Evolutionary conservation across 1,140 invertebrate genomes (phyloP).

Genomic region (Caligus rogercresseyi): DNA sequence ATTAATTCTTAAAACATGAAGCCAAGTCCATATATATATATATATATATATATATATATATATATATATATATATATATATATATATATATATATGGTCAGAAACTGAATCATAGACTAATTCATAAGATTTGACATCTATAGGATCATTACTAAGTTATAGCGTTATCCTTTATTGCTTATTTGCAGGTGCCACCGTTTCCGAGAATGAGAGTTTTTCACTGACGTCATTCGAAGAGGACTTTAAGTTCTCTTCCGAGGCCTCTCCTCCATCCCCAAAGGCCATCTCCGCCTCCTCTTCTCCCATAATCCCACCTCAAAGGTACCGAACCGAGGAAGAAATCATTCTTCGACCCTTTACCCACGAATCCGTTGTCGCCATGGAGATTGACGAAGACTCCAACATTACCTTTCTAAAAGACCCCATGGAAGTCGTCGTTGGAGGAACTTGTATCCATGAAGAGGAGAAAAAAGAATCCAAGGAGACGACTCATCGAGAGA

Average conservation of each 20-base stretch:
- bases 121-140: too few relatives aligned
- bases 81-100: too few relatives aligned
- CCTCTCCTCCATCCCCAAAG: background rate
- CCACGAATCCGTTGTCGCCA: background rate
- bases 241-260: background rate
- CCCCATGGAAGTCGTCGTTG: too few relatives aligned
- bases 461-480: background rate
- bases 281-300: constrained; percentile 22
- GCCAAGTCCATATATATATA: too few relatives aligned
- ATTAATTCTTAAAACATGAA: too few relatives aligned
- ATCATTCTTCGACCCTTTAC: background rate
- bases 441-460: background rate
- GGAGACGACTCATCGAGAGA: too few relatives aligned
- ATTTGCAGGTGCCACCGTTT: constrained; percentile 6
- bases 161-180: too few relatives aligned
- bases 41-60: too few relatives aligned
- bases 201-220: constrained; percentile 31
- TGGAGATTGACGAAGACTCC: background rate
- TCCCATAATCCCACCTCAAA: constrained; percentile 45
- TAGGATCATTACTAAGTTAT: too few relatives aligned
- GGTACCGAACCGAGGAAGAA: constrained; percentile 78
- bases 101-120: too few relatives aligned
- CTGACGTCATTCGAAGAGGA: constrained; percentile 26
- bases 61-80: too few relatives aligned
- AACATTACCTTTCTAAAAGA: background rate